phyloP scores from a whole-genome alignment of 2,797 vertebrate species.

The Leucoraja ocellata region DNA sequence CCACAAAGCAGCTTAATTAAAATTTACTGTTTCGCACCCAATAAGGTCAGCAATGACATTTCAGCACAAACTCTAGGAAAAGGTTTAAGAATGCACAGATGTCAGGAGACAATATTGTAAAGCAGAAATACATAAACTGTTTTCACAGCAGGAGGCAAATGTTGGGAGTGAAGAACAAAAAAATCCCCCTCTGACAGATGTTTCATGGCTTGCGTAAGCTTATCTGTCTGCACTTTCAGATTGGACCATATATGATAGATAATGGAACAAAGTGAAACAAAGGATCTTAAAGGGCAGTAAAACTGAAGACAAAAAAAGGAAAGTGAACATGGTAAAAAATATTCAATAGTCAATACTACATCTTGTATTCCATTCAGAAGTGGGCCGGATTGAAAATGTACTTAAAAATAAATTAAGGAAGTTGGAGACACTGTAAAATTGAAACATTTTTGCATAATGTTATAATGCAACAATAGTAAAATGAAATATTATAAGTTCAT shows the following conservation, averaged over 20 bases:
- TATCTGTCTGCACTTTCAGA: neutral
- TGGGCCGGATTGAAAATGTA: neutral
- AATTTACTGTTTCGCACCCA: neutral
- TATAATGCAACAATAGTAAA: neutral
- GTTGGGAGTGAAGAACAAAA: neutral
- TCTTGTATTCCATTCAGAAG: neutral
- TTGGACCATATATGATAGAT: too few relatives aligned
- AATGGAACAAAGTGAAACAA: neutral
- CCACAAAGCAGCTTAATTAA: neutral
- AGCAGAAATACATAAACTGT: neutral
- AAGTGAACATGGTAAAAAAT: neutral
- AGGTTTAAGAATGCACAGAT: neutral
- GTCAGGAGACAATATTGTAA: neutral
- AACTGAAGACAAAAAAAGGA: neutral
- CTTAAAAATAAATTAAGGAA: neutral
- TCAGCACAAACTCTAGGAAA: neutral
- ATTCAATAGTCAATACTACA: neutral
- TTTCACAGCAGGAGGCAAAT: neutral
- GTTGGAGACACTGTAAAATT: neutral
- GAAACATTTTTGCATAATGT: neutral
- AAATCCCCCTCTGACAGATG: neutral
- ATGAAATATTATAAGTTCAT: neutral
- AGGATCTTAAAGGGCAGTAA: neutral
- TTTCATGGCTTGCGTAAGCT: neutral
- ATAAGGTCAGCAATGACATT: neutral